These are phyloP conservation scores for Brachirus orientalis DNA, from an alignment of 2,113 vertebrate genomes.

Conservation along the genomic window DNA sequence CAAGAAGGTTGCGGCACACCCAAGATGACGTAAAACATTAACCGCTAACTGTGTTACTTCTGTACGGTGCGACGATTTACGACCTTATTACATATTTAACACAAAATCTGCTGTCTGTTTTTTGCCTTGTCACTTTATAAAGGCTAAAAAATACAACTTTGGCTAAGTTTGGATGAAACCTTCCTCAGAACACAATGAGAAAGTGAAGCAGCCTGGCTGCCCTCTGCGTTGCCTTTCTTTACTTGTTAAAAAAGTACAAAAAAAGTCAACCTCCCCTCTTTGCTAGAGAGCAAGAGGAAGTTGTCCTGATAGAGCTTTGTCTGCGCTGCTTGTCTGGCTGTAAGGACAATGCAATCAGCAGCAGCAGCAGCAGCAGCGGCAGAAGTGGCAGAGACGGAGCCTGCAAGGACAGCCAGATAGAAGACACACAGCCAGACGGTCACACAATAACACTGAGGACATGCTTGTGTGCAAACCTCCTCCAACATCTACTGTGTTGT, in stretches of 20 bases:
- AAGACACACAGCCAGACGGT: slow-evolving; percentile 40
- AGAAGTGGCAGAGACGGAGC: slow-evolving; percentile 15
- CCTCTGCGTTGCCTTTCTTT: slow-evolving; percentile 38
- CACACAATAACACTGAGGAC: slow-evolving; percentile 28
- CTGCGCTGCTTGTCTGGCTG: slow-evolving; percentile 59
- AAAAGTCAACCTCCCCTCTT: slow-evolving; percentile 16
- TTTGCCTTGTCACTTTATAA: neutral
- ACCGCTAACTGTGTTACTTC: slow-evolving; percentile 9
- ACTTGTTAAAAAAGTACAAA: slow-evolving; percentile 44
- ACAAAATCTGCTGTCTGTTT: neutral
- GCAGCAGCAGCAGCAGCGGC: neutral
- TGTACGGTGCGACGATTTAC: neutral
- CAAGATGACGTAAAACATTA: slow-evolving; percentile 25
- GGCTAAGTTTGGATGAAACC: neutral
- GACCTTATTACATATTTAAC: neutral
- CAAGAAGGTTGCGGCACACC: slow-evolving; percentile 30
- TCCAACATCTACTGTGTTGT: no score
- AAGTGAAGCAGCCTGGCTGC: neutral
- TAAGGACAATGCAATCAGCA: slow-evolving; percentile 56
- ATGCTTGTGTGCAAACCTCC: no score
- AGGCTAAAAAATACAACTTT: neutral
- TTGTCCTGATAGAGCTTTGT: slow-evolving; percentile 72
- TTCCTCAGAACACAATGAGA: neutral
- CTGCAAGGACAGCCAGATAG: slow-evolving; percentile 50
- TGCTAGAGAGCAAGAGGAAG: slow-evolving; percentile 65